Evolutionary conservation across 1,140 invertebrate species (phyloP), one percentile per base, ranked within the genome.

Genomic region (Hylyphantes graminicola): DNA sequence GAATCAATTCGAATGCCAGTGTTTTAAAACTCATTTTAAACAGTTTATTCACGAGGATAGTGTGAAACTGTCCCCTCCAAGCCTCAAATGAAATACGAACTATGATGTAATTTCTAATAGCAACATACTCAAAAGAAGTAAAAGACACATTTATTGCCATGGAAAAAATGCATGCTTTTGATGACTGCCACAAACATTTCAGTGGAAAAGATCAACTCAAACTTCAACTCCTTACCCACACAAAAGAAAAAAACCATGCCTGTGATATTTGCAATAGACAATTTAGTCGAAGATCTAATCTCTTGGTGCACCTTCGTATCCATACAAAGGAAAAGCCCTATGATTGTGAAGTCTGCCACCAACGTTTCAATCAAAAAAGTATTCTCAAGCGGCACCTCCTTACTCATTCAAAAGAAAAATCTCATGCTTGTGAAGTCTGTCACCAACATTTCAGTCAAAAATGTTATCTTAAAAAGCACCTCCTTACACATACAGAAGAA

Each of bases 251-350:
- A n/a, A 1, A 19, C 8, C 53, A 77, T 50, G 5, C 35, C 15
- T 77, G 75, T n/a, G 50, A 50, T 21, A n/a, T 63, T 0, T 99
- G 98, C 89, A 95, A 94, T n/a, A 99, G 99, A 89, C 97, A 97
- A 0, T 99, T 99, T 90, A 98, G 96, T 89, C 99, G 99, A 90
- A 97, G 97, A 4, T 98, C 96, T 11, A 97, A 99, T 89, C 91
- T 99, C 12, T 99, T 99, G 90, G 99, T 97, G 2, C 98, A 99
- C 90, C 91, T 98, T 10, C 91, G 97, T 88, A 98, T 96, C 78
- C 97, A 99, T 89, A 99, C 97, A 0, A 97, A 97, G 0, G 98
- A 99, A 90, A 99, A 99, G 89, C 98, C 98, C 0, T 99, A 99
- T 90, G 95, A 94, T 9, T 77, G 57, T 21, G 59, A 48, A 21